These are phyloP conservation scores for Ypsolopha sequella DNA, from an alignment of 2,888 invertebrate species.

Conservation along the genomic window DNA sequence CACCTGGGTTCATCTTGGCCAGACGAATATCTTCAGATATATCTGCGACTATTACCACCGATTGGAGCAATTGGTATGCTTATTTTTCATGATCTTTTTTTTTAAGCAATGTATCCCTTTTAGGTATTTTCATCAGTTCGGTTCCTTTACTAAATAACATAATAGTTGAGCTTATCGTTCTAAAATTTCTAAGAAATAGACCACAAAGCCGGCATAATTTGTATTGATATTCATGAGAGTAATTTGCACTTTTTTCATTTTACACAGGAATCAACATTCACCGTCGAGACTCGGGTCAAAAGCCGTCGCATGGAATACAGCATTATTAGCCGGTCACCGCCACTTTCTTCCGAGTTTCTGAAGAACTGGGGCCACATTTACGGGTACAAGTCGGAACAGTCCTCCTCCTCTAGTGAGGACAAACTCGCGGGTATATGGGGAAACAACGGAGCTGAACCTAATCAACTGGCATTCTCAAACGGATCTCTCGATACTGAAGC, in stretches of 20 bases:
- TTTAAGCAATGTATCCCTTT: background rate
- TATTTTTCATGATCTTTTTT: background rate
- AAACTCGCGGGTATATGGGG: background rate
- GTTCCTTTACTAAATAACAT: too few species aligned
- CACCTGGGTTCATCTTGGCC: slow-evolving; percentile 2
- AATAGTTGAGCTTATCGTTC: too few species aligned
- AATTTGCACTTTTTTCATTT: background rate
- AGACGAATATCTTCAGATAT: background rate
- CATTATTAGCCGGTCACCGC: background rate
- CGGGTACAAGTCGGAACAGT: background rate
- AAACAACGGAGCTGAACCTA: background rate
- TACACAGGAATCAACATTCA: slow-evolving; percentile 3
- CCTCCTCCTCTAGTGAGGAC: background rate
- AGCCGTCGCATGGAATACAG: slow-evolving; percentile 1
- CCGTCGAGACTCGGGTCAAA: background rate
- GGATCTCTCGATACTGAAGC: too few species aligned
- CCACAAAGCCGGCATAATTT: too few species aligned
- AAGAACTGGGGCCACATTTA: slow-evolving; percentile 1
- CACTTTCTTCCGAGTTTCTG: background rate
- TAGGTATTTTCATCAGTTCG: too few species aligned
- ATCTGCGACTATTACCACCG: slow-evolving; percentile 3
- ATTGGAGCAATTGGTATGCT: slow-evolving; percentile 4
- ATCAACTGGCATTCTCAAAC: too few species aligned
- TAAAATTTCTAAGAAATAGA: too few species aligned
- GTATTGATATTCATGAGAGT: background rate